Base-by-base conservation (phyloP, 2,888 invertebrate genomes). In the Philonicus albiceps region DNA sequence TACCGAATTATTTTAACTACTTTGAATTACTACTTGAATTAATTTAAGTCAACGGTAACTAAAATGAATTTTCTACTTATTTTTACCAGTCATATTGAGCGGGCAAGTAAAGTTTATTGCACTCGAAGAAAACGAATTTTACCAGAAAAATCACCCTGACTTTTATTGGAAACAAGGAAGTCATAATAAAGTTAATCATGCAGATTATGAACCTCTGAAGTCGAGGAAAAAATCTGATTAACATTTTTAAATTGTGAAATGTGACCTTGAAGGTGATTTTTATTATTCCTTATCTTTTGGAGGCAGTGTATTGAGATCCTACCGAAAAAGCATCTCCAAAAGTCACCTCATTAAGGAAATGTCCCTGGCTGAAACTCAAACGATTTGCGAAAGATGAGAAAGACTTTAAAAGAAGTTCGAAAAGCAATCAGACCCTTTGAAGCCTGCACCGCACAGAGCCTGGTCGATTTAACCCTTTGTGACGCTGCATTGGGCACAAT, bases 381-480 rank as follows among this genome's bases (percentile, higher is more conserved):
- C 27, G 13, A 27, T 3, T 64, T 27, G 64, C 7, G 64, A 13
- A 16, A 64, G 27, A 64, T 11, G 64, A 11, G n/a, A n/a, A n/a
- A n/a, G 19, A 27, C 27, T 0, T 64, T 64, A 13, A 64, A 64
- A 11, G 27, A 27, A 64, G 19, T 64, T 64, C 22, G 22, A 27
- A 64, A 19, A 64, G 27, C 19, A 27, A 64, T 64, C 64, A 19
- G 11, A 64, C 27, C 64, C 64, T 64, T 64, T 64, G 64, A 64
- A 64, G 19, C 27, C 64, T 19, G 64, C 64, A 64, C 11, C 64
- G 64, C 64, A 64, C 22, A 22, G 22, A 64, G n/a, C 74, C 34
- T 16, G 37, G 27, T 74, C 74, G 74, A 74, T 74, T 74, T 74
- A 74, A 74, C 37, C 74, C 74, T 74, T 74, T 74, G 37, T 74